These are phyloP conservation scores for Martes martes DNA, from an alignment of 2,113 vertebrate species.

Conservation along the genomic window DNA sequence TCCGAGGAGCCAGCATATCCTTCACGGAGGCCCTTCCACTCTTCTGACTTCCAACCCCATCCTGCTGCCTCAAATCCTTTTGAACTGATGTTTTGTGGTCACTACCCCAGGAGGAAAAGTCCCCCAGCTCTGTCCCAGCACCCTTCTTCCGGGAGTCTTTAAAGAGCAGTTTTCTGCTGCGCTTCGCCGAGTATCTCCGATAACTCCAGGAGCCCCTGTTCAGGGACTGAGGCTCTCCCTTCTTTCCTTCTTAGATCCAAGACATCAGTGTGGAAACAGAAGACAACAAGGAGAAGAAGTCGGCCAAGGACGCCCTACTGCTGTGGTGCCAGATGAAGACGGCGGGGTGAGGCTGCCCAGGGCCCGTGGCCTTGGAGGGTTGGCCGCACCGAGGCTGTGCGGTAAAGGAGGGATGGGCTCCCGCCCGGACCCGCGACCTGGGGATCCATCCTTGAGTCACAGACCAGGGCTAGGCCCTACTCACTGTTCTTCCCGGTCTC, in stretches of 20 bases:
- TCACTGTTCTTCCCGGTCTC: background rate
- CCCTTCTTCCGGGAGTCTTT: background rate
- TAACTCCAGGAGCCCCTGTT: background rate
- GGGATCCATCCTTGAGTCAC: background rate
- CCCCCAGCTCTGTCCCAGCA: background rate
- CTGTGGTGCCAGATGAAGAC: constrained; percentile 99
- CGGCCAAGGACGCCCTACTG: constrained; percentile 94
- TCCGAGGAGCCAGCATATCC: background rate
- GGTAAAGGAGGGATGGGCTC: background rate
- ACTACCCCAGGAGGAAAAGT: background rate
- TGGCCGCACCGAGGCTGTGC: background rate
- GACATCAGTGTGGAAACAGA: constrained; percentile 96
- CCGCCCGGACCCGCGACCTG: background rate
- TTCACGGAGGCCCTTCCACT: background rate
- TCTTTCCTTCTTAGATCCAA: constrained; percentile 87
- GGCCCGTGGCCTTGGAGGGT: background rate
- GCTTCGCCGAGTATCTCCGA: background rate
- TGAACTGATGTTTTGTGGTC: background rate
- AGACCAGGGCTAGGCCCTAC: background rate
- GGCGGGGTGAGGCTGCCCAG: constrained; percentile 86
- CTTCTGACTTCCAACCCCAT: background rate
- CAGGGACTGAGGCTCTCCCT: background rate
- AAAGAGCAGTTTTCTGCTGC: background rate
- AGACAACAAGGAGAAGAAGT: constrained; percentile 96
- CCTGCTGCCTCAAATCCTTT: background rate